Conservation (phyloP, 1,140 invertebrate species). For the Leguminivora glycinivorella region DNA sequence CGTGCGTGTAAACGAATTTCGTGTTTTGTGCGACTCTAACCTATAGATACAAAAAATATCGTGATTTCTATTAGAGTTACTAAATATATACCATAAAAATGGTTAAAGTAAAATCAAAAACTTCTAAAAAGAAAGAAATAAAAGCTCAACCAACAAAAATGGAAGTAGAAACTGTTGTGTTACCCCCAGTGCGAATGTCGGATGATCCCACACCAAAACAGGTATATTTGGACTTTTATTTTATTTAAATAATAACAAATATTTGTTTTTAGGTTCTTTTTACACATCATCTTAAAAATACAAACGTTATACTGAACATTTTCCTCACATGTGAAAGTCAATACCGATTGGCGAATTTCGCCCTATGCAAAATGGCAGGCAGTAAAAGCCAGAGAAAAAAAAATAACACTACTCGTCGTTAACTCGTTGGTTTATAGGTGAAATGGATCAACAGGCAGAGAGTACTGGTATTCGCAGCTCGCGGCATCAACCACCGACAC, state of each 20-base stretch:
- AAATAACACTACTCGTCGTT: no score
- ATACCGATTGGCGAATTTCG: no score
- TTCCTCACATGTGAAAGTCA: no score
- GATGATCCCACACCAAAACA: slow-evolving; percentile 66
- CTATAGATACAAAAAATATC: neutral
- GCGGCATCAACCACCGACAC: slow-evolving; percentile 94
- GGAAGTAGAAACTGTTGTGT: slow-evolving; percentile 56
- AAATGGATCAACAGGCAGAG: slow-evolving; percentile 97
- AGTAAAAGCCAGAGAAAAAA: no score
- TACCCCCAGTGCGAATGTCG: slow-evolving; percentile 67
- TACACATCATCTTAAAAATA: no score
- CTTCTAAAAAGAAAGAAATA: slow-evolving; percentile 46
- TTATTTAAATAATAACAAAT: neutral
- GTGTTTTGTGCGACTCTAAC: slow-evolving; percentile 13
- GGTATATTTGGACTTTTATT: slow-evolving; percentile 41
- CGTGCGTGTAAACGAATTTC: neutral
- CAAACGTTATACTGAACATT: no score
- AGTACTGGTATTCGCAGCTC: slow-evolving; percentile 93
- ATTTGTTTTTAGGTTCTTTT: no score
- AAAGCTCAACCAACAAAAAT: slow-evolving; percentile 38
- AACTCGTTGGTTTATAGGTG: slow-evolving; percentile 79
- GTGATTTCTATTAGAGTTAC: neutral
- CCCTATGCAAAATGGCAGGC: no score
- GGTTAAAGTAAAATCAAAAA: slow-evolving; percentile 61
- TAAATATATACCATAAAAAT: slow-evolving; percentile 40